Evolutionary conservation across 2,113 vertebrate genomes (phyloP), one percentile per base, ranked within the genome.

Genomic region (Xiphias gladius): DNA sequence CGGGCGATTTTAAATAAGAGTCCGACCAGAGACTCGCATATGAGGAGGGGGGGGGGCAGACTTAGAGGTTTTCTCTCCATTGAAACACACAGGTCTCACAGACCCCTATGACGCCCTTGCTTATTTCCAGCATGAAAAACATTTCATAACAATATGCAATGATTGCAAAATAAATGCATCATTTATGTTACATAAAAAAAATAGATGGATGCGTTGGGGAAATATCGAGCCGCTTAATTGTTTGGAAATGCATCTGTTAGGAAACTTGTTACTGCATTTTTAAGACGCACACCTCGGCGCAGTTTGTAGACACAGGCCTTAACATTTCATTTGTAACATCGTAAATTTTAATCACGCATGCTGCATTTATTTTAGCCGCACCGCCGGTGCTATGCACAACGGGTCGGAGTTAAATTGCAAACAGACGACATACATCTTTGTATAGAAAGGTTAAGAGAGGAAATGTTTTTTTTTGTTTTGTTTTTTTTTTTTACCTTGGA

Each of bases 401-500:
- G 3, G 11, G 5, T 3, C 43, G 19, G 2, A 3, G 61, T 70
- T 55, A 13, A 73, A 80, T 76, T 69, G 57, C 32, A 76, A 79
- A 76, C 30, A 1, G 1, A 32, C 5, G 57, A 58, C 3, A 37
- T 5, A 9, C 2, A 14, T 57, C 11, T 46, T 3, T 35, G 16
- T 11, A 11, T 4, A 16, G 19, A 2, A 10, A 22, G 13, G 11
- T 28, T 46, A 7, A 1, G 24, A 64, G 26, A 28, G 26, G 32
- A 72, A 20, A 54, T 52, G 4, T 22, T 8, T 30, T 71, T n/a
- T n/a, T n/a, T n/a, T n/a, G n/a, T n/a, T n/a, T n/a, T n/a, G n/a
- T n/a, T n/a, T n/a, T n/a, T n/a, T n/a, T n/a, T n/a, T n/a, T 6
- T 67, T 96, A 99, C 98, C 98, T 95, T 99, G 98, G 10, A 98